Conservation (phyloP, 2,797 vertebrate species). For the Morus bassanus region DNA sequence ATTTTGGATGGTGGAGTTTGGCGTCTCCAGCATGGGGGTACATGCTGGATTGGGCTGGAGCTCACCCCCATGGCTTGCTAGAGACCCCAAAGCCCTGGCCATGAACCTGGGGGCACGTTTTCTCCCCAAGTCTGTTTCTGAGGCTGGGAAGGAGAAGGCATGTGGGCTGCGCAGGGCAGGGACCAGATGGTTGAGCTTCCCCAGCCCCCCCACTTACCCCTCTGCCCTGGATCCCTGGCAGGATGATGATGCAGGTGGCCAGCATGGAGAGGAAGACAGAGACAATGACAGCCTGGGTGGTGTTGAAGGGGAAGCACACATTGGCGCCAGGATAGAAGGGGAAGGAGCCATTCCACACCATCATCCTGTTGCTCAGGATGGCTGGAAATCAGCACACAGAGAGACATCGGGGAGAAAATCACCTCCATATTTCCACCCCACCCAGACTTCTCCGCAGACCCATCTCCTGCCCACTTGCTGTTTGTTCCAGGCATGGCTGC, state of each 20-base stretch:
- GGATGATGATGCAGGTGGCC: constrained; percentile 83
- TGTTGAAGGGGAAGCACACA: constrained; percentile 81
- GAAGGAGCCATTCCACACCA: constrained; percentile 85
- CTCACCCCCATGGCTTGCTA: background rate
- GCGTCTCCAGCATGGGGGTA: background rate
- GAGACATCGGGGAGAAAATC: background rate
- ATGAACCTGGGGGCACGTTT: background rate
- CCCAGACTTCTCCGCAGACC: background rate
- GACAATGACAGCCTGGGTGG: constrained; percentile 76
- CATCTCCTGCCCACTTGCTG: background rate
- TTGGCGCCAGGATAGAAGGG: constrained; percentile 87
- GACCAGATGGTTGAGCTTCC: background rate
- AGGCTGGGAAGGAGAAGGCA: background rate
- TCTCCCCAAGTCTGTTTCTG: background rate
- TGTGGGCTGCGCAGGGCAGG: background rate
- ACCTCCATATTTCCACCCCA: too few relatives aligned
- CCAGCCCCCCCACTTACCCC: constrained; percentile 78
- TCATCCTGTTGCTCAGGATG: constrained; percentile 71
- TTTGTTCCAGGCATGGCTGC: rapidly evolving
- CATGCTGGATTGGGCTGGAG: background rate
- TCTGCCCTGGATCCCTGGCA: constrained; percentile 91
- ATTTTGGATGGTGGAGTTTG: background rate
- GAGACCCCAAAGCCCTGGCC: background rate
- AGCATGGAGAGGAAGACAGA: constrained; percentile 82
- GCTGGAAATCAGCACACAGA: background rate